Conservation (phyloP, 2,888 invertebrate species). For the Volucella zonaria region DNA sequence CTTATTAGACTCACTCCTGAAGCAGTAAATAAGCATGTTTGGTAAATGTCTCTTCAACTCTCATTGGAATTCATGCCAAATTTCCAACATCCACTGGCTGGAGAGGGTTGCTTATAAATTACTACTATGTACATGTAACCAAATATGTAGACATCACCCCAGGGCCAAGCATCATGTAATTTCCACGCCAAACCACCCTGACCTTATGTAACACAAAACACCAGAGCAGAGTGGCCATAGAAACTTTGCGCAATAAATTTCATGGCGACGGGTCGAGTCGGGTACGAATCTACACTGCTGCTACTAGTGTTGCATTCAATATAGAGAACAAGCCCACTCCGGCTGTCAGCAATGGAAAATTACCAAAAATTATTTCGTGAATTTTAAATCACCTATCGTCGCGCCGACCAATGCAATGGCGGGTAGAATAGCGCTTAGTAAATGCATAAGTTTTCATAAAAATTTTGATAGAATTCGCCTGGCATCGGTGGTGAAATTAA, state of each 20-base stretch:
- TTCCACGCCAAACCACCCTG: slow-evolving; percentile 29
- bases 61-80: slow-evolving; percentile 30
- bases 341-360: slow-evolving; percentile 53
- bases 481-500: slow-evolving; percentile 17
- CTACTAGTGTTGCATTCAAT: too few relatives aligned
- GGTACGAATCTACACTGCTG: too few relatives aligned
- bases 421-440: background rate
- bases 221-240: slow-evolving; percentile 28
- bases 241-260: slow-evolving; percentile 60
- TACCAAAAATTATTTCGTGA: slow-evolving; percentile 43
- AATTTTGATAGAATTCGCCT: slow-evolving; percentile 10
- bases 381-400: background rate
- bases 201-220: slow-evolving; percentile 68
- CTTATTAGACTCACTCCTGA: slow-evolving; percentile 7
- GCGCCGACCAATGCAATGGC: background rate
- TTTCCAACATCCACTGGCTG: background rate
- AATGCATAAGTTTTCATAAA: background rate
- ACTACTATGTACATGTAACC: background rate
- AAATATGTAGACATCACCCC: background rate
- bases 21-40: too few relatives aligned
- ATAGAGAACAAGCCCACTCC: too few relatives aligned
- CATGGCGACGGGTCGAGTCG: slow-evolving; percentile 13
- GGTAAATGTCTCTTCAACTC: background rate
- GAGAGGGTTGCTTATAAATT: slow-evolving; percentile 1
- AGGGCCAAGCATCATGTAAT: background rate